phyloP scores from a whole-genome alignment of 1,140 invertebrate genomes.

The Saccostrea cuccullata region DNA sequence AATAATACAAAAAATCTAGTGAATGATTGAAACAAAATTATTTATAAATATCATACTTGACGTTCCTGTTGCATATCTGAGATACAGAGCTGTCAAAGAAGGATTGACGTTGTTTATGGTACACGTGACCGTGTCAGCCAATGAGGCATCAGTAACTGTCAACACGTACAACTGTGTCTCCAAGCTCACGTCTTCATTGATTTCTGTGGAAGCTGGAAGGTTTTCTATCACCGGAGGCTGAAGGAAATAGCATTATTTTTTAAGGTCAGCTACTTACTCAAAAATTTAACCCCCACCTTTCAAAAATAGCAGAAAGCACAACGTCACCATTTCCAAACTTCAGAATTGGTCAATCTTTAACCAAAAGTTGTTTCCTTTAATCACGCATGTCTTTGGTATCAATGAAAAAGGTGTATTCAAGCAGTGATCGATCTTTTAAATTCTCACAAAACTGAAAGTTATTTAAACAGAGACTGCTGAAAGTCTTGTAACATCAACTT shows the following conservation, averaged over 20 bases:
- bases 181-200: constrained; percentile 16
- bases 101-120: neutral
- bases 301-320: too few relatives aligned
- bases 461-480: too few relatives aligned
- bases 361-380: too few relatives aligned
- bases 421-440: neutral
- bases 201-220: neutral
- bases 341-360: too few relatives aligned
- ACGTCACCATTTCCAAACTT: too few relatives aligned
- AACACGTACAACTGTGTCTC: neutral
- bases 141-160: constrained; percentile 21
- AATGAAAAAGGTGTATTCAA: neutral
- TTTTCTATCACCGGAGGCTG: constrained; percentile 31
- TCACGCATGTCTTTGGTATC: too few relatives aligned
- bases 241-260: neutral
- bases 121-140: constrained; percentile 40
- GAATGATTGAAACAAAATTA: neutral
- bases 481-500: too few relatives aligned
- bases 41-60: constrained; percentile 28
- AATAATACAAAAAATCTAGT: neutral
- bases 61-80: neutral
- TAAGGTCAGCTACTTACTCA: too few relatives aligned
- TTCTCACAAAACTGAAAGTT: neutral
- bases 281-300: too few relatives aligned
- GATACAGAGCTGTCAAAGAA: neutral